Conservation (phyloP, 1,140 invertebrate genomes). For the Pseudomyrmex concolor region DNA sequence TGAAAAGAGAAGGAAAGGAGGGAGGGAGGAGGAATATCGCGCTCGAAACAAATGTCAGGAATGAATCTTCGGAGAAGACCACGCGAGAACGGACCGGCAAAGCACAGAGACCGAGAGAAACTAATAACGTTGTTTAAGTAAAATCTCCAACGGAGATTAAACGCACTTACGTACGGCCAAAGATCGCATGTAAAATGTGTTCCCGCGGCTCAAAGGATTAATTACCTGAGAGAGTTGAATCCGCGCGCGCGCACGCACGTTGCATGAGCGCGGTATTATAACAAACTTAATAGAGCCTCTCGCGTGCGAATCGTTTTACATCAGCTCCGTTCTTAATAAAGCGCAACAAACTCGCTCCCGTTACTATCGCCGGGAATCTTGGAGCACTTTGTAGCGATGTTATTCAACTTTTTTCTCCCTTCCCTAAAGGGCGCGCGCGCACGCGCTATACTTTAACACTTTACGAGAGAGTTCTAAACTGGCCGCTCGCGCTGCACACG, state of each 20-base stretch:
- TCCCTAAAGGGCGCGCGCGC: no score
- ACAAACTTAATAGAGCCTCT: slow-evolving; percentile 51
- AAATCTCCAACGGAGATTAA: slow-evolving; percentile 35
- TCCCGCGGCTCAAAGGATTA: slow-evolving; percentile 52
- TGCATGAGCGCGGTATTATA: slow-evolving; percentile 46
- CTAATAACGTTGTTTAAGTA: slow-evolving; percentile 16
- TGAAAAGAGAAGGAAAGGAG: no score
- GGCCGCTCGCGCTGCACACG: not conserved
- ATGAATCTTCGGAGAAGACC: not conserved
- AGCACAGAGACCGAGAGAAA: not conserved
- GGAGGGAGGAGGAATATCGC: not conserved
- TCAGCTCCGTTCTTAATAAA: slow-evolving; percentile 54
- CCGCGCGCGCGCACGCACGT: not conserved
- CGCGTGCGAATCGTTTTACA: slow-evolving; percentile 54
- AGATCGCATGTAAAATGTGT: slow-evolving; percentile 26
- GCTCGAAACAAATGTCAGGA: slow-evolving; percentile 10
- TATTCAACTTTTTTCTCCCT: slow-evolving; percentile 17
- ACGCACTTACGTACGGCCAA: slow-evolving; percentile 37
- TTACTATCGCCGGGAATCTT: slow-evolving; percentile 54
- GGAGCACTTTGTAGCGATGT: slow-evolving; percentile 38
- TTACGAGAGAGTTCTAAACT: slow-evolving; percentile 1
- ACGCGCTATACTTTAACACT: not conserved
- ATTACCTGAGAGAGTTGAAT: slow-evolving; percentile 43
- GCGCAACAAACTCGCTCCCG: slow-evolving; percentile 54
- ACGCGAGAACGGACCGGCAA: not conserved